Base-by-base conservation (phyloP, 2,113 vertebrate species). In the Poeciliopsis prolifica region DNA sequence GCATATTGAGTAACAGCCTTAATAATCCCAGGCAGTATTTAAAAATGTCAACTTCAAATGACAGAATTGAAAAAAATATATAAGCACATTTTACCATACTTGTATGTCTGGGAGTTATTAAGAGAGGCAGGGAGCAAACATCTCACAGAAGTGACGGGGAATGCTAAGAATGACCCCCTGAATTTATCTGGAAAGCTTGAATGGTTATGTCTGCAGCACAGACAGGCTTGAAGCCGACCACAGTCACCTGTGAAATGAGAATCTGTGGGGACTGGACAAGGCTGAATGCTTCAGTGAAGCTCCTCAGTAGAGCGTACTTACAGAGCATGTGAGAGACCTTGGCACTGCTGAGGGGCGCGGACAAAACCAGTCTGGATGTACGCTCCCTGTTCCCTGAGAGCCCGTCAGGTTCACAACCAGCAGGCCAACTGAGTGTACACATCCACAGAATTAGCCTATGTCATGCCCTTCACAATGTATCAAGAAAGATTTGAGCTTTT, bases 161-260 rank as follows among this genome's bases (percentile, higher is more conserved):
- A 91, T 90, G 86, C 87, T 89, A 90, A 92, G 89, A 90, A 90
- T 89, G 76, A 70, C 75, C 71, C 73, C 70, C 86, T 84, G 78
- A 84, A 91, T 91, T 83, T 93, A 88, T 92, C 89, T 90, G 83
- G 80, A 77, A 89, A 84, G 90, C 83, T 78, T 78, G 86, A 87
- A 89, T 81, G 87, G 79, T 87, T 81, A 74, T 87, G 87, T 86
- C 86, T 79, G 89, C 84, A 70, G 86, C 87, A 82, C 86, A 83
- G 91, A 88, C 90, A 83, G 87, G 86, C 89, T 91, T 77, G 87
- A 89, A 89, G 88, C 82, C 79, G 86, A 88, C 92, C 88, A 92
- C 92, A 93, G 91, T 92, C 92, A 93, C 90, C 90, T 92, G 92
- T 93, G 93, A 93, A 94, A 94, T 94, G 92, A 93, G 91, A 94